Conservation (phyloP, 2,888 invertebrate genomes). For the Oscheius sp. region DNA sequence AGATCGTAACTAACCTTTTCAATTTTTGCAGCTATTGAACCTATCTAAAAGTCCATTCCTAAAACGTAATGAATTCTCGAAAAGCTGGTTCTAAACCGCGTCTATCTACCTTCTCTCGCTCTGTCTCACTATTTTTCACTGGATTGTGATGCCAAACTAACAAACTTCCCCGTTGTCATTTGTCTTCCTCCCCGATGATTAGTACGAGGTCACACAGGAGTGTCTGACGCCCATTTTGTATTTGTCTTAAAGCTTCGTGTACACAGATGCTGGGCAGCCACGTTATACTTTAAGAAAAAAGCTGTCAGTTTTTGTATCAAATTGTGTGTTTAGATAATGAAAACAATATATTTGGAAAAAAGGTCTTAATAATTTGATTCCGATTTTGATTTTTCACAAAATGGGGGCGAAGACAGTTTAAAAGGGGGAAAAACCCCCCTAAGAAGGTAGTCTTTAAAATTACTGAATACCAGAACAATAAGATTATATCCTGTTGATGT, state of each 20-base stretch:
- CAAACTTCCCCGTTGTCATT: neutral
- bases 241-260: neutral
- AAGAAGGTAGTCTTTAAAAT: no score
- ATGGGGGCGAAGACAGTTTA: no score
- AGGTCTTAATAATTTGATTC: no score
- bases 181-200: conserved; percentile 10
- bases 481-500: no score
- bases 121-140: neutral
- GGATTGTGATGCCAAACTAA: conserved; percentile 1
- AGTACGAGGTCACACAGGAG: conserved; percentile 32
- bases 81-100: conserved; percentile 19
- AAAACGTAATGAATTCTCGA: neutral
- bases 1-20: conserved; percentile 36
- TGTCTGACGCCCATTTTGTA: conserved; percentile 8
- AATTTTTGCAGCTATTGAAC: neutral
- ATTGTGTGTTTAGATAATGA: conserved; percentile 9
- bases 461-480: no score
- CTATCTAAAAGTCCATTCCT: conserved; percentile 17
- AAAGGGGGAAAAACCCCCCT: no score
- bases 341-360: conserved; percentile 6
- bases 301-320: conserved; percentile 8
- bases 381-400: no score
- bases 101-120: neutral
- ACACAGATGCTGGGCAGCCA: neutral
- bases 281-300: neutral